Conservation (phyloP, 2,797 vertebrate genomes). For the Phalloptychus januarius region DNA sequence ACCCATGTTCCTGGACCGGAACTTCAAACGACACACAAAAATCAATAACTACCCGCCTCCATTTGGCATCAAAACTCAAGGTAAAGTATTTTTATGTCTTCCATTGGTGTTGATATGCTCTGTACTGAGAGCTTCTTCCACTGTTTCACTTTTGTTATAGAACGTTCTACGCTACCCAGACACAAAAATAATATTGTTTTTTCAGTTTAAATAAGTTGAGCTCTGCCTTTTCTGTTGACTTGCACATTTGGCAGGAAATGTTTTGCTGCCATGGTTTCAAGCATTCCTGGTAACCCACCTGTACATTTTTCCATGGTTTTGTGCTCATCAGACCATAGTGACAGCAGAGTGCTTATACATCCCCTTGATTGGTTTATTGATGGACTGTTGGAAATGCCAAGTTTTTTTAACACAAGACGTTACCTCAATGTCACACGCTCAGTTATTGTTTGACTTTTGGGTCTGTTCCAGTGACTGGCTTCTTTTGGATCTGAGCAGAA, state of each 20-base stretch:
- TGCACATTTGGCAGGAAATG: background rate
- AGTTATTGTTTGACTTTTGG: slow-evolving; percentile 3
- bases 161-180: background rate
- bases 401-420: background rate
- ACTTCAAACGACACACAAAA: slow-evolving; percentile 89
- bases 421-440: background rate
- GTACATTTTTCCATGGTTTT: slow-evolving; percentile 8
- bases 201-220: background rate
- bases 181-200: background rate
- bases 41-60: slow-evolving; percentile 90
- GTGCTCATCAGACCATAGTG: slow-evolving; percentile 15
- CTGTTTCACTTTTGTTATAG: background rate
- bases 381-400: background rate
- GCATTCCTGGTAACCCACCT: background rate
- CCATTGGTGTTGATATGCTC: background rate
- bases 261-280: background rate
- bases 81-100: slow-evolving; percentile 69
- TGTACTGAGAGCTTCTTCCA: background rate
- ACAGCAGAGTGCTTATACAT: slow-evolving; percentile 9
- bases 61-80: slow-evolving; percentile 97
- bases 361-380: background rate
- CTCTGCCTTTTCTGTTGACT: background rate
- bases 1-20: slow-evolving; percentile 94
- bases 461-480: background rate
- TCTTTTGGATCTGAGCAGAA: background rate